Evolutionary conservation across 1,140 invertebrate genomes (phyloP), one percentile per base, ranked within the genome.

Genomic region (Solen grandis): DNA sequence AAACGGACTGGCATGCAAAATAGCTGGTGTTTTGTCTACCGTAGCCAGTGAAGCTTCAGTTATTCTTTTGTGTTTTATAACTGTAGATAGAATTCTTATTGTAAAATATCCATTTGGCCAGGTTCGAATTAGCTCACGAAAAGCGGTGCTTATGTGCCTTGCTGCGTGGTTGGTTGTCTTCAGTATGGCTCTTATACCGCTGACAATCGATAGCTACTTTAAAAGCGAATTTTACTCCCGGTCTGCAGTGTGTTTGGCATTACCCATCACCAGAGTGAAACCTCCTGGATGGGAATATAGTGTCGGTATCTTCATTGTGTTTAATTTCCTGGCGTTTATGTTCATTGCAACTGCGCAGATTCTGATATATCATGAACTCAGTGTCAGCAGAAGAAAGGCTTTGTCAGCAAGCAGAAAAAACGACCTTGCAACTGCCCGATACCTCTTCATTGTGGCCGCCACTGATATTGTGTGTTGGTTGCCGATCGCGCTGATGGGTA

Each of bases 11-110:
- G 46, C 63, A 2, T 90, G 88, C 66, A 80, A 72, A 27, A 22
- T 85, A 0, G 85, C 86, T 0, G 88, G 88, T 1, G 74, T 82
- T 22, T 70, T 88, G 14, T 69, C 88, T 2, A 84, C 83, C n/a
- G 38, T 86, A 4, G 87, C 87, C 29, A 84, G 50, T 16, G 86
- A 89, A 62, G 79, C 85, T 4, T 79, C 75, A 8, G 72, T 87
- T 25, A 60, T 86, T 25, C 83, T 81, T 25, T 66, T 89, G 5
- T 75, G 73, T 5, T 68, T 88, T 0, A 86, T 88, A 13, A 84
- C 88, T 13, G 8, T 86, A 8, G 88, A 88, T 25, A 75, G 88
- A 16, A 63, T 86, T 25, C 55, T 88, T 1, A 82, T 68, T 8
- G 79, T n/a, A n/a, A n/a, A n/a, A n/a, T n/a, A n/a, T n/a, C n/a